Conservation (phyloP, 2,797 vertebrate species). For the Tokudaia tokunoshimensis region DNA sequence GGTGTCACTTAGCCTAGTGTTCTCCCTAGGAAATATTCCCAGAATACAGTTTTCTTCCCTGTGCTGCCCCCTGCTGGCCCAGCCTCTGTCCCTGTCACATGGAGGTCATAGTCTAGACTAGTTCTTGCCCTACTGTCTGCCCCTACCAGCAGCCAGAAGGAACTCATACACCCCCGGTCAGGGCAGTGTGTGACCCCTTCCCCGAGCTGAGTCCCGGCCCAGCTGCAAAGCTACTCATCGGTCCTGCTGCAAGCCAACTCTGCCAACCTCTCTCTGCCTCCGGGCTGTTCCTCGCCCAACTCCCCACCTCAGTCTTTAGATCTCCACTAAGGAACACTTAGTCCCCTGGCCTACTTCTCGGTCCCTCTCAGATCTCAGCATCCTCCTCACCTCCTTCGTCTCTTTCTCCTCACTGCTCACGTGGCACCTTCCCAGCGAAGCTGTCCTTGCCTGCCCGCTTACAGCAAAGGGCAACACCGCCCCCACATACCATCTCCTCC, state of each 20-base stretch:
- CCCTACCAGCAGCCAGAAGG: background rate
- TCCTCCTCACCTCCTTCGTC: background rate
- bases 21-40: background rate
- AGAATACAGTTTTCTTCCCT: background rate
- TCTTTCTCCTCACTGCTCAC: background rate
- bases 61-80: background rate
- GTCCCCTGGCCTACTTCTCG: background rate
- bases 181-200: background rate
- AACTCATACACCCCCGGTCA: background rate
- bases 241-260: background rate
- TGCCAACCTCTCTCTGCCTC: background rate
- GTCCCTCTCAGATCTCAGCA: background rate
- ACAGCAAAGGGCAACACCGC: background rate
- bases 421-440: background rate
- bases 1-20: no score
- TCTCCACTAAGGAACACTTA: background rate
- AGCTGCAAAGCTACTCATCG: accelerated
- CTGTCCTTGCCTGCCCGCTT: background rate
- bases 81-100: background rate
- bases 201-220: background rate
- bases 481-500: accelerated
- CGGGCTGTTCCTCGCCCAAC: background rate
- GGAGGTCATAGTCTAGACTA: background rate
- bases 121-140: background rate
- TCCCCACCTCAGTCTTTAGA: background rate